Conservation (phyloP, 64 coral and sea anemone genomes). For the Catalaphyllia jardinei region DNA sequence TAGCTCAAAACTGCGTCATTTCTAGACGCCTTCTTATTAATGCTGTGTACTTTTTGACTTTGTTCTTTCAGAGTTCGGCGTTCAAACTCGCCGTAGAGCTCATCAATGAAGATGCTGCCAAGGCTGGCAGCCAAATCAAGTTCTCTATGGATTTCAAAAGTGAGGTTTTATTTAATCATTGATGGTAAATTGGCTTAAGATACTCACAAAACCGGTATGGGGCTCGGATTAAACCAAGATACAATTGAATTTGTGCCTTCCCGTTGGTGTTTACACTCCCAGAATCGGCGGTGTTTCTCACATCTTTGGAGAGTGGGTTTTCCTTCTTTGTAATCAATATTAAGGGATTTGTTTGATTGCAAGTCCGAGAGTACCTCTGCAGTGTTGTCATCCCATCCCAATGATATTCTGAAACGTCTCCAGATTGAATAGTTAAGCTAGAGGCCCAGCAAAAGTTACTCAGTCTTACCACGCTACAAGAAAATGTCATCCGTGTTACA, state of each 20-base stretch:
- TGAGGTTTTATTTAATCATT: conserved; percentile 53
- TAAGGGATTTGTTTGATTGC: background rate
- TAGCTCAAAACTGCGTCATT: background rate
- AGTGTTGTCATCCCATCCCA: background rate
- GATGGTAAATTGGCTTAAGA: background rate
- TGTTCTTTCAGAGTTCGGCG: conserved; percentile 79
- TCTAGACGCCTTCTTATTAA: background rate
- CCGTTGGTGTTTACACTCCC: background rate
- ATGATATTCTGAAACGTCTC: background rate
- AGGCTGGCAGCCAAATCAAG: conserved; percentile 68
- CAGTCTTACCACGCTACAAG: background rate
- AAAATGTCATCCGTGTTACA: background rate
- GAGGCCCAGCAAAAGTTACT: background rate
- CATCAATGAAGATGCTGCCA: conserved; percentile 68
- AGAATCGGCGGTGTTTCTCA: background rate
- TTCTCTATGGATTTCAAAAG: conserved; percentile 91
- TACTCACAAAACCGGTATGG: background rate
- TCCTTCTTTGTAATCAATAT: conserved; percentile 17
- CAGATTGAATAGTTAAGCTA: background rate
- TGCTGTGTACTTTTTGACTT: background rate
- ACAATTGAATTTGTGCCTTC: background rate
- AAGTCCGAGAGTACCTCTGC: background rate
- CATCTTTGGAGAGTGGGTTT: background rate
- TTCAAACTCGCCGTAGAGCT: conserved; percentile 90
- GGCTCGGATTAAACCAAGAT: background rate